Percentiles rank a stretch among this genome's conserved stretches.
phyloP scores from a whole-genome alignment of 2,113 vertebrate genomes.

The Cinclus cinclus region DNA sequence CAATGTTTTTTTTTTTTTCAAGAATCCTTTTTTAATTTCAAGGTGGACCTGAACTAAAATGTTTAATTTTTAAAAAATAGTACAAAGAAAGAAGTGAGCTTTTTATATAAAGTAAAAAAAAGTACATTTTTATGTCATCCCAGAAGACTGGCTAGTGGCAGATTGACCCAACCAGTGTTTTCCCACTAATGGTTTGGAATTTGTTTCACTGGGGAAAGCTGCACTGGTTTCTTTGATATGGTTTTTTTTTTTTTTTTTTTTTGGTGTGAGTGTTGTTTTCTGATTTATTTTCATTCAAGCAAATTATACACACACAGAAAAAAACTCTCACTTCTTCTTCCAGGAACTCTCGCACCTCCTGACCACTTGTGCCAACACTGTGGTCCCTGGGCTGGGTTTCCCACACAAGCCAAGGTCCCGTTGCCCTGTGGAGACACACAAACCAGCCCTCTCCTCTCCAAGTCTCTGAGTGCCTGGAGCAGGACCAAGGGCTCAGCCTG shows the following conservation, averaged over 20 bases:
- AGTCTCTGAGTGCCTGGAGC: background rate
- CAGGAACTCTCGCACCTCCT: background rate
- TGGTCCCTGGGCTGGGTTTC: background rate
- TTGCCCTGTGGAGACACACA: background rate
- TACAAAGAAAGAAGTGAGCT: background rate
- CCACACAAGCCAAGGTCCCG: background rate
- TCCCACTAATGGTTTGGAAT: slow-evolving; percentile 1
- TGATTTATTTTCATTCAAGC: background rate
- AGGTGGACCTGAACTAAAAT: background rate
- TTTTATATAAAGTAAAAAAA: background rate
- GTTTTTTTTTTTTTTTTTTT: background rate
- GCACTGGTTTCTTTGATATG: background rate
- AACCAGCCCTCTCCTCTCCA: background rate
- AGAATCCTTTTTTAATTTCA: background rate
- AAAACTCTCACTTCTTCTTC: background rate
- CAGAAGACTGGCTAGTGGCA: slow-evolving; percentile 21
- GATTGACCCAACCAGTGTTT: slow-evolving; percentile 33
- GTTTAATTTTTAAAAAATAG: background rate
- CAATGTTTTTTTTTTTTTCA: background rate
- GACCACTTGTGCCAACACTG: background rate
- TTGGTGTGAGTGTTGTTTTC: background rate
- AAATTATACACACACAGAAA: background rate
- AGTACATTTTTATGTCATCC: background rate
- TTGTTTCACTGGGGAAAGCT: background rate
- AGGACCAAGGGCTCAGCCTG: background rate